phyloP scores from a whole-genome alignment of 37 sponge, comb jelly and placozoan genomes.

The Ianthella basta region DNA sequence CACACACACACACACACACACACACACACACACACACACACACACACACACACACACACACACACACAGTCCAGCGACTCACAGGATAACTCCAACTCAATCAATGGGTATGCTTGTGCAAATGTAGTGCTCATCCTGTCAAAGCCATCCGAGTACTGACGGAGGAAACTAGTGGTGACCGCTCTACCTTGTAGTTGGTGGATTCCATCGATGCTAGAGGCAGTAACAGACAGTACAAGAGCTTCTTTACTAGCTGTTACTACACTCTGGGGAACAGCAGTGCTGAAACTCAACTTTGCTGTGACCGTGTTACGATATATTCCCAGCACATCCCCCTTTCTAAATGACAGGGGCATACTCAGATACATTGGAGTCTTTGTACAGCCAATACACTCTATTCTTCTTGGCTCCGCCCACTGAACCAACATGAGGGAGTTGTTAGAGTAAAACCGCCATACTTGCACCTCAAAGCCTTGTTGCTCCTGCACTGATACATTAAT shows the following conservation, averaged over 20 bases:
- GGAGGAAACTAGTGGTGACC: not conserved
- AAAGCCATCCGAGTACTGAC: not conserved
- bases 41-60: too few relatives aligned
- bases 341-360: conserved; percentile 6
- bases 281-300: not conserved
- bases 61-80: not conserved
- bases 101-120: not conserved
- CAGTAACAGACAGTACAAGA: not conserved
- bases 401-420: not conserved
- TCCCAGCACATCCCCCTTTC: conserved; percentile 22
- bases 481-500: not conserved
- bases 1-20: too few relatives aligned
- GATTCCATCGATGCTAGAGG: not conserved
- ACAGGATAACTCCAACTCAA: conserved; percentile 6
- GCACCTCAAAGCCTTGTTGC: not conserved
- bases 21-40: too few relatives aligned
- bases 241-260: not conserved
- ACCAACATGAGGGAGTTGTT: conserved; percentile 12
- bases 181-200: not conserved
- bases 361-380: not conserved
- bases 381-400: not conserved
- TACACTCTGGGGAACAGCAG: not conserved
- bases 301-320: not conserved
- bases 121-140: too few relatives aligned
- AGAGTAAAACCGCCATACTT: not conserved